These are phyloP conservation scores for Otocyon megalotis DNA, from an alignment of 2,113 vertebrate genomes.

Conservation along the genomic window DNA sequence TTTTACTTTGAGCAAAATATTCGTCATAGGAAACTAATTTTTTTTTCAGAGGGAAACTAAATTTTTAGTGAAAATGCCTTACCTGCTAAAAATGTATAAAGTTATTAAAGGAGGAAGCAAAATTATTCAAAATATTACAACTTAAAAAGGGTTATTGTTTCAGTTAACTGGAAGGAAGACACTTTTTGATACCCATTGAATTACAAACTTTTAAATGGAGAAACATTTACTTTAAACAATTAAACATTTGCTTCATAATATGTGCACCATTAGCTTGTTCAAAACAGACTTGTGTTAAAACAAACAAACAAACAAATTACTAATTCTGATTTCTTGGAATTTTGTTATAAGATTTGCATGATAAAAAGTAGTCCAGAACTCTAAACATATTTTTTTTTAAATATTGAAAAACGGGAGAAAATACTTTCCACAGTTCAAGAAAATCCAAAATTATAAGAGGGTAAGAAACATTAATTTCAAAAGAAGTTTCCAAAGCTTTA, in stretches of 20 bases:
- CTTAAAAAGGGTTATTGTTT: background rate
- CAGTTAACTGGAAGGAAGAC: background rate
- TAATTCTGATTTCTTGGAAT: background rate
- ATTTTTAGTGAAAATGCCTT: background rate
- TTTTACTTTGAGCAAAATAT: background rate
- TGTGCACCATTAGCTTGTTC: background rate
- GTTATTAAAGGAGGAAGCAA: background rate
- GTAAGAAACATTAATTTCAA: background rate
- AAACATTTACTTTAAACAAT: background rate
- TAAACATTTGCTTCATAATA: conserved; percentile 2
- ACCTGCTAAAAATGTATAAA: background rate
- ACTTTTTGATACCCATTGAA: background rate
- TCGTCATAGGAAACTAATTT: background rate
- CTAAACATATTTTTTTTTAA: background rate
- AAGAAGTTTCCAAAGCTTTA: background rate
- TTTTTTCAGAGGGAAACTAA: background rate
- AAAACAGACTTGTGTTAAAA: background rate
- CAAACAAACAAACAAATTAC: background rate
- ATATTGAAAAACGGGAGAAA: background rate
- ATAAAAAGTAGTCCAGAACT: background rate
- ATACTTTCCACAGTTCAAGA: background rate
- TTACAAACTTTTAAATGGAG: background rate
- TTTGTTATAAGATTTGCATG: background rate
- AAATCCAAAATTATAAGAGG: background rate
- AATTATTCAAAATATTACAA: background rate